These are phyloP conservation scores for Sternotherus odoratus DNA, from an alignment of 2,797 vertebrate species.

Conservation along the genomic window DNA sequence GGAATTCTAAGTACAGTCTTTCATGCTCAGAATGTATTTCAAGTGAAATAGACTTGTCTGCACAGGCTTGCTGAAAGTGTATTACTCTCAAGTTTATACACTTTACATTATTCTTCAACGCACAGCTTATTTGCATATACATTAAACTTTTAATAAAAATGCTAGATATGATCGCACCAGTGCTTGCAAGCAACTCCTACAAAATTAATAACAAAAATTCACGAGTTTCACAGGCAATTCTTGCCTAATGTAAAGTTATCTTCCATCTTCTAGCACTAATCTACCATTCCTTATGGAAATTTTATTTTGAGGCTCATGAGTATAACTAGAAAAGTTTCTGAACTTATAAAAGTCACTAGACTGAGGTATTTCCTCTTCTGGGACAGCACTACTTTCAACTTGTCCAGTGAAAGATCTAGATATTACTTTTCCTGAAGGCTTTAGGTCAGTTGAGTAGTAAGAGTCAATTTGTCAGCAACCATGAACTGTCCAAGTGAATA, in stretches of 20 bases:
- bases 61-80: constrained; percentile 56
- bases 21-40: constrained; percentile 46
- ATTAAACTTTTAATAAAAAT: constrained; percentile 68
- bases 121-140: constrained; percentile 66
- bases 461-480: not conserved
- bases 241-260: constrained; percentile 30
- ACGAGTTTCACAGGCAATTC: constrained; percentile 26
- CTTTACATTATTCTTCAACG: constrained; percentile 65
- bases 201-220: constrained; percentile 34
- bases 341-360: constrained; percentile 26
- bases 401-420: not conserved
- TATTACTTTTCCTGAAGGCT: not conserved
- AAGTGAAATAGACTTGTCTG: constrained; percentile 66
- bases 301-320: constrained; percentile 50
- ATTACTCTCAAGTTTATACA: constrained; percentile 40
- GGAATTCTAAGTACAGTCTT: constrained; percentile 64
- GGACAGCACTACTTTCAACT: constrained; percentile 19
- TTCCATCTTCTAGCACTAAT: constrained; percentile 16
- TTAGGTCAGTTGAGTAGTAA: not conserved
- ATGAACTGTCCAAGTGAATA: not conserved
- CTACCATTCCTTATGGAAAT: constrained; percentile 35
- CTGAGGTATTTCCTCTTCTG: not conserved
- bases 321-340: constrained; percentile 58
- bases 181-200: constrained; percentile 34
- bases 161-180: constrained; percentile 38